Percentiles rank a stretch among this genome's conserved stretches.
These are phyloP conservation scores for Chrysodeixis includens DNA, from an alignment of 2,888 invertebrate genomes.

Conservation along the genomic window DNA sequence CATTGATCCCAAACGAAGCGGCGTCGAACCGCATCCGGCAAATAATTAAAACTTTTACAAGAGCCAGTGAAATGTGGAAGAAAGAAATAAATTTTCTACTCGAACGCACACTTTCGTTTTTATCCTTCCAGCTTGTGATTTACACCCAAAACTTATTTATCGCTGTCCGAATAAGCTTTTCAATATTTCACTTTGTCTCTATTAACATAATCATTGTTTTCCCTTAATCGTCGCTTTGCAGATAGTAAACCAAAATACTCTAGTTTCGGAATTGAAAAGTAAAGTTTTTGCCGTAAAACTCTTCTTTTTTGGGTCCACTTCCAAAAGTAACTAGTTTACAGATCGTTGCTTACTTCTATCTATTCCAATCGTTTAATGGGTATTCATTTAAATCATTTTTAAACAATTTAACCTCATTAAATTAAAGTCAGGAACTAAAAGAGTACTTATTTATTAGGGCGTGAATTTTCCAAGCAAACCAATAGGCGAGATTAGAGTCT, in stretches of 20 bases:
- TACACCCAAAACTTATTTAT: slow-evolving; percentile 70
- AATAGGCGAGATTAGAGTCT: slow-evolving; percentile 63
- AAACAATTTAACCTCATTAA: slow-evolving; percentile 47
- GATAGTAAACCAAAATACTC: slow-evolving; percentile 35
- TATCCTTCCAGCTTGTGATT: slow-evolving; percentile 79
- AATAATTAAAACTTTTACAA: slow-evolving; percentile 86
- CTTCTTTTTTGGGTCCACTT: slow-evolving; percentile 34
- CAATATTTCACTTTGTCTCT: slow-evolving; percentile 58
- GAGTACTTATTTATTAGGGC: slow-evolving; percentile 52
- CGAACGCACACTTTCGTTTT: slow-evolving; percentile 83
- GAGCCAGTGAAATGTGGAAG: slow-evolving; percentile 80
- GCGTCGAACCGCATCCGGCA: slow-evolving; percentile 78
- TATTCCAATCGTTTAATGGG: slow-evolving; percentile 16
- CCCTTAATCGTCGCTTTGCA: slow-evolving; percentile 21
- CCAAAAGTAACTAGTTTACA: slow-evolving; percentile 15
- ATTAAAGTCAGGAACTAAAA: slow-evolving; percentile 50
- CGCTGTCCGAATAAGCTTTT: slow-evolving; percentile 51
- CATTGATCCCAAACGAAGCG: slow-evolving; percentile 76
- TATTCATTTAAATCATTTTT: slow-evolving; percentile 32
- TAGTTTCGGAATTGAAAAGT: slow-evolving; percentile 59
- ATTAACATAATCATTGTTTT: slow-evolving; percentile 53
- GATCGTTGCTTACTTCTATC: slow-evolving; percentile 5
- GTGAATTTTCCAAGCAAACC: slow-evolving; percentile 62
- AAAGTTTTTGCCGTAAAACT: slow-evolving; percentile 62
- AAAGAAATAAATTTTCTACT: slow-evolving; percentile 84